Evolutionary conservation across 92 coral and sea anemone genomes (phyloP).

Genomic region (Bergia sp.): DNA sequence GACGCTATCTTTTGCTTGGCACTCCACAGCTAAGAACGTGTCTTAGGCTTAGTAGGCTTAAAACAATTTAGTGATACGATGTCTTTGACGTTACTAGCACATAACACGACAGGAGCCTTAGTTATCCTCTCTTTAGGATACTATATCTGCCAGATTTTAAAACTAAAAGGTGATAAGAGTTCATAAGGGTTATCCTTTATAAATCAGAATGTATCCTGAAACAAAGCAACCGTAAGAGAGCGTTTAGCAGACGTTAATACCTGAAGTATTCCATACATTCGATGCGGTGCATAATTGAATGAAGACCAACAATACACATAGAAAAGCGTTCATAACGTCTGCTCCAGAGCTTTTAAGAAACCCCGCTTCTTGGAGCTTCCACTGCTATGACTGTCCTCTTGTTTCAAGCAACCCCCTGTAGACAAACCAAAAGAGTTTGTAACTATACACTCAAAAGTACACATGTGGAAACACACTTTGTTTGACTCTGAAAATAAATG

Average conservation of each 20-base stretch:
- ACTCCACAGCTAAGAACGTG: not conserved
- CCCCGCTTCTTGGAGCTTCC: not conserved
- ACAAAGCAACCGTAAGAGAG: not conserved
- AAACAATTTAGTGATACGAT: too few species aligned
- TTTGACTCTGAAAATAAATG: not conserved
- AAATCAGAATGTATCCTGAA: not conserved
- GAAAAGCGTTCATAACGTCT: conserved; percentile 10
- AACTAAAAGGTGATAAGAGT: not conserved
- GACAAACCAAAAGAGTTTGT: not conserved
- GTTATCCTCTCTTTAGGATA: too few species aligned
- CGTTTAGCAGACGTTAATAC: not conserved
- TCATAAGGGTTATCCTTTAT: not conserved
- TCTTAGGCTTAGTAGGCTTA: not conserved
- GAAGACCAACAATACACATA: not conserved
- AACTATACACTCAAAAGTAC: not conserved
- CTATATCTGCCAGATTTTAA: not conserved
- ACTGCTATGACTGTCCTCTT: not conserved
- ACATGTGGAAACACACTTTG: not conserved
- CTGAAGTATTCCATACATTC: not conserved
- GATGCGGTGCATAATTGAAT: conserved; percentile 2
- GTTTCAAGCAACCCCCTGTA: not conserved
- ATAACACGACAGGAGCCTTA: too few species aligned
- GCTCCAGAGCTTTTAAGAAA: not conserved
- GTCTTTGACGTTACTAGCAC: not conserved
- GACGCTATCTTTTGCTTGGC: not conserved